Percentiles rank a stretch among this genome's conserved stretches.
Conservation (phyloP, 2,113 vertebrate genomes). For the Brachyhypopomus occidentalis region DNA sequence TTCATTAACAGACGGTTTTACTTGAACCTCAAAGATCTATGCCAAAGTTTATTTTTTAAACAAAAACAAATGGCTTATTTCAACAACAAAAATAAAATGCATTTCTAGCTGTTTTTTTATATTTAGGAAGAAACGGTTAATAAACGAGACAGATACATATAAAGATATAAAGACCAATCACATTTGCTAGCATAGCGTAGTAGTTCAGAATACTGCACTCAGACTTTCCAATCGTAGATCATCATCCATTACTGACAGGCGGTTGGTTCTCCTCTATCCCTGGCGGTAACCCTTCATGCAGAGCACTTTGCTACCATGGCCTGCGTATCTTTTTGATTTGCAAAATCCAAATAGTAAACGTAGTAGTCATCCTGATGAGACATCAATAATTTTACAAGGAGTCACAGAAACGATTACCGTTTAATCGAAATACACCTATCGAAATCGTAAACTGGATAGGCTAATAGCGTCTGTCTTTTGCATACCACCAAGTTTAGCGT, state of each 20-base stretch:
- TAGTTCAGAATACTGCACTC: neutral
- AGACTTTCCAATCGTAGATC: neutral
- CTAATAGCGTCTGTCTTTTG: neutral
- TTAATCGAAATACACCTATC: neutral
- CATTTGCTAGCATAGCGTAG: neutral
- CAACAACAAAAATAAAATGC: neutral
- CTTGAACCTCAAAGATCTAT: no score
- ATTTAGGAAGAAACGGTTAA: neutral
- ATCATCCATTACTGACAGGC: conserved; percentile 4
- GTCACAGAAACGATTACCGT: no score
- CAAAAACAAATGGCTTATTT: neutral
- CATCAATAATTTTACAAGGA: no score
- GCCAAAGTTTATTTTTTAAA: no score
- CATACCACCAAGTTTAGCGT: conserved; percentile 31
- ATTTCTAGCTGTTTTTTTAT: neutral
- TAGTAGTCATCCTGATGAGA: neutral
- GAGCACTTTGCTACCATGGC: conserved; percentile 14
- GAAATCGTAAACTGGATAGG: neutral
- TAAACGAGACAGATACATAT: neutral
- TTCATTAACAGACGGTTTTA: no score
- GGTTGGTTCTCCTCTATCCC: neutral
- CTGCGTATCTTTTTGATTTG: neutral
- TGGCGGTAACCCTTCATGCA: no score
- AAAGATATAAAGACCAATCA: neutral
- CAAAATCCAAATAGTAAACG: neutral